Evolutionary conservation across 2,888 invertebrate genomes (phyloP).

Genomic region (Selenia dentaria): DNA sequence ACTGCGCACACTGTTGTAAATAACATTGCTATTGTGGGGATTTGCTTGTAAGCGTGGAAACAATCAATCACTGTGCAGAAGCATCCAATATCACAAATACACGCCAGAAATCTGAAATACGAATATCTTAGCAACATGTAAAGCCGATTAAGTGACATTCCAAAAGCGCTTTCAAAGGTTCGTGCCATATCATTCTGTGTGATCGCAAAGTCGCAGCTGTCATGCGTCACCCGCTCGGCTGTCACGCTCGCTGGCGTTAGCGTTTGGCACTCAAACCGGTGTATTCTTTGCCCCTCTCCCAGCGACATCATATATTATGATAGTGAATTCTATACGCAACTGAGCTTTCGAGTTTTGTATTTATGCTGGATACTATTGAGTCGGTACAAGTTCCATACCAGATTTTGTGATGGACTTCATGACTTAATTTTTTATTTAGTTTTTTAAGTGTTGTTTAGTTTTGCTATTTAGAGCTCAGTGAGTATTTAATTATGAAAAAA

Average conservation of each 20-base stretch:
- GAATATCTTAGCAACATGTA: not conserved
- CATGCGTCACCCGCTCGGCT: not conserved
- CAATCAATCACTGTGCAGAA: conserved; percentile 5
- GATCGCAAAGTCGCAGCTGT: not conserved
- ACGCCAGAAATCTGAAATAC: not conserved
- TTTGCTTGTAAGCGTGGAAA: conserved; percentile 1
- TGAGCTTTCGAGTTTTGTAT: not conserved
- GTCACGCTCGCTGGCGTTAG: not conserved
- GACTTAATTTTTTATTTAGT: too few relatives aligned
- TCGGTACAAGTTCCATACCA: too few relatives aligned
- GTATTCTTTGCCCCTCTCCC: not conserved
- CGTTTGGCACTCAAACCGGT: not conserved
- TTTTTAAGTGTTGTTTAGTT: too few relatives aligned
- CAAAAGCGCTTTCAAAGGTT: conserved; percentile 5
- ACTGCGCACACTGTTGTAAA: not conserved
- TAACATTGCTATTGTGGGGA: not conserved
- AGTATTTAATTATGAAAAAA: too few relatives aligned
- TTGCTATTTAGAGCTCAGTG: too few relatives aligned
- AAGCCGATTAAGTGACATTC: conserved; percentile 6
- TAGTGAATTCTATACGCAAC: not conserved
- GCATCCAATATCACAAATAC: conserved; percentile 1
- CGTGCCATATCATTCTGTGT: not conserved
- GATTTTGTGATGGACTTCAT: too few relatives aligned
- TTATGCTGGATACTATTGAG: not conserved
- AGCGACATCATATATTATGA: conserved; percentile 2